phyloP scores from a whole-genome alignment of 2,113 vertebrate species.

The Antechinus flavipes region DNA sequence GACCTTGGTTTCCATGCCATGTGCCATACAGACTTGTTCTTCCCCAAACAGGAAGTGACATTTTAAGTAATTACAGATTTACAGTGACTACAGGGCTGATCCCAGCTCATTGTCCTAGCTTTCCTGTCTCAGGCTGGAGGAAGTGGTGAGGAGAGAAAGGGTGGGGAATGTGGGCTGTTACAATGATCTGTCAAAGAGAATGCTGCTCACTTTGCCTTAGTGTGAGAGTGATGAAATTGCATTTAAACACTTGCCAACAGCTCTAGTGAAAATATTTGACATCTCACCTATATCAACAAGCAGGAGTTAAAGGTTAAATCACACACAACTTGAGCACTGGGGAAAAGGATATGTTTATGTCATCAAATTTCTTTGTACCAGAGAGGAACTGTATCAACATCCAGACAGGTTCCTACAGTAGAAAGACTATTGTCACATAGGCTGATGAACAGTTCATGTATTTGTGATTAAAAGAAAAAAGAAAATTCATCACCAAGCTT shows the following conservation, averaged over 20 bases:
- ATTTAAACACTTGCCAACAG: constrained; percentile 78
- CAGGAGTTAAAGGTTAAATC: constrained; percentile 86
- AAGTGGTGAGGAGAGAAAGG: constrained; percentile 68
- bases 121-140: constrained; percentile 85
- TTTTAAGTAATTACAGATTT: constrained; percentile 82
- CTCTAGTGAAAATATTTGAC: constrained; percentile 84
- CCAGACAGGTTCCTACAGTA: constrained; percentile 17
- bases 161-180: constrained; percentile 55
- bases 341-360: constrained; percentile 84
- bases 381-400: constrained; percentile 48
- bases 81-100: constrained; percentile 69
- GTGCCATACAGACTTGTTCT: constrained; percentile 36
- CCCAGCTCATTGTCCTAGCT: constrained; percentile 78
- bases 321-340: constrained; percentile 79
- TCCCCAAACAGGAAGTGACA: constrained; percentile 86
- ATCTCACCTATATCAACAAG: constrained; percentile 84
- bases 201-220: constrained; percentile 47
- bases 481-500: background rate
- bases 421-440: constrained; percentile 51
- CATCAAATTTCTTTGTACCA: constrained; percentile 81
- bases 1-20: constrained; percentile 27
- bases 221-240: constrained; percentile 77
- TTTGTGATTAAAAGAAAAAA: background rate
- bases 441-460: background rate
- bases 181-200: constrained; percentile 18